These are phyloP conservation scores for Ammodramus savannarum DNA, from an alignment of 2,113 vertebrate genomes.

Conservation along the genomic window DNA sequence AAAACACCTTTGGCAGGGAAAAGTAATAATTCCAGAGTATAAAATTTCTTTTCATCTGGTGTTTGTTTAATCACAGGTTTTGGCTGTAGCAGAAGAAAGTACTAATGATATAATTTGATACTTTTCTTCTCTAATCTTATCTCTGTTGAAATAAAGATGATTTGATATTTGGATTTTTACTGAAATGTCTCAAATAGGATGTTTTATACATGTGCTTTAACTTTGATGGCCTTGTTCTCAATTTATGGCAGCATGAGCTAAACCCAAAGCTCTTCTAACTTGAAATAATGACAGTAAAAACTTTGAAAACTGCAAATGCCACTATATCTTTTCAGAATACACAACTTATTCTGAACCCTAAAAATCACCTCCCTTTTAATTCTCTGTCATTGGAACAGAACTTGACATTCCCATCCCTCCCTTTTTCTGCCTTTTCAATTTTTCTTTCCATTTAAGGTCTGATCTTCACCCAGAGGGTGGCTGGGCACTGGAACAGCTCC, in stretches of 20 bases:
- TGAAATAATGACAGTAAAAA: not conserved
- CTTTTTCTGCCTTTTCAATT: not conserved
- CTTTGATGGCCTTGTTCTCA: not conserved
- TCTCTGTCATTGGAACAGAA: not conserved
- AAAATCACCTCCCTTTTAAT: not conserved
- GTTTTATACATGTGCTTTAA: not conserved
- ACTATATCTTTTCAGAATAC: not conserved
- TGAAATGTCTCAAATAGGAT: not conserved
- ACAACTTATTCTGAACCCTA: not conserved
- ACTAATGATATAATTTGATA: not conserved
- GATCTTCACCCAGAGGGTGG: not conserved
- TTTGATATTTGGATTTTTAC: not conserved
- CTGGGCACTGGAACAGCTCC: not conserved
- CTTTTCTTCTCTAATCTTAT: not conserved
- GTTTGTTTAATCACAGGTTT: not conserved
- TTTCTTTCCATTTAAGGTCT: not conserved
- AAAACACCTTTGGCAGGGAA: not conserved
- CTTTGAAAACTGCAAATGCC: not conserved
- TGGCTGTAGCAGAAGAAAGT: not conserved
- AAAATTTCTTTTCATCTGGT: not conserved
- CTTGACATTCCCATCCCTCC: not conserved
- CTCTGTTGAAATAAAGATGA: not conserved
- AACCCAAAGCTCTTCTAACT: not conserved
- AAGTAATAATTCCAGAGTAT: not conserved
- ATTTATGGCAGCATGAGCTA: not conserved